These are phyloP conservation scores for Scolopax bukidnonensis DNA, from an alignment of 2,797 vertebrate genomes.

Conservation along the genomic window DNA sequence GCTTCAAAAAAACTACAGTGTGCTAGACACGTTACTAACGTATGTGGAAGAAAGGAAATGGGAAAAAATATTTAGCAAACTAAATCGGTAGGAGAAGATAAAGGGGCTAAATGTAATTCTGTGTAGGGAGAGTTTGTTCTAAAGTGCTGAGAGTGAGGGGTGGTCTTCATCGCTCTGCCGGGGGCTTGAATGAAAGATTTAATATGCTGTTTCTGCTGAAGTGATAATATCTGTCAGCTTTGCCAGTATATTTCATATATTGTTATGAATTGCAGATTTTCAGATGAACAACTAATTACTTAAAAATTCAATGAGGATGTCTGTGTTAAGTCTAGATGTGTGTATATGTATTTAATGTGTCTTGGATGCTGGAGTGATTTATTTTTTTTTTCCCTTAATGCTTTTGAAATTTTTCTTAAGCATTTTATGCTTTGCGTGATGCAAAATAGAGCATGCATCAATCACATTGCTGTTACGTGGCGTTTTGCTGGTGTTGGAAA, in stretches of 20 bases:
- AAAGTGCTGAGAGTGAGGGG: neutral
- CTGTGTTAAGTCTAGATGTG: neutral
- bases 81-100: neutral
- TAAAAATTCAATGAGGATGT: neutral
- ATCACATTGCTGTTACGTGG: neutral
- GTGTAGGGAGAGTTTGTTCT: neutral
- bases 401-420: neutral
- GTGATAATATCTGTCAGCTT: constrained; percentile 3
- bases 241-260: neutral
- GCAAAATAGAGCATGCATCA: neutral
- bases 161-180: neutral
- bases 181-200: neutral
- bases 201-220: neutral
- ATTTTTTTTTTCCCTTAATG: neutral
- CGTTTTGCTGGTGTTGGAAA: neutral
- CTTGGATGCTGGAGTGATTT: neutral
- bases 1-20: neutral
- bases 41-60: constrained; percentile 18
- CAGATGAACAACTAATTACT: constrained; percentile 19
- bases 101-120: neutral
- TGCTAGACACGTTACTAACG: neutral
- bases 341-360: neutral
- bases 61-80: neutral
- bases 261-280: neutral
- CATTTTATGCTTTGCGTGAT: neutral